A percentile compares a stretch with the other conserved stretches of the same genome.
These are phyloP conservation scores for Oxyteleia sp. DNA, from an alignment of 2,888 invertebrate genomes.

Conservation along the genomic window DNA sequence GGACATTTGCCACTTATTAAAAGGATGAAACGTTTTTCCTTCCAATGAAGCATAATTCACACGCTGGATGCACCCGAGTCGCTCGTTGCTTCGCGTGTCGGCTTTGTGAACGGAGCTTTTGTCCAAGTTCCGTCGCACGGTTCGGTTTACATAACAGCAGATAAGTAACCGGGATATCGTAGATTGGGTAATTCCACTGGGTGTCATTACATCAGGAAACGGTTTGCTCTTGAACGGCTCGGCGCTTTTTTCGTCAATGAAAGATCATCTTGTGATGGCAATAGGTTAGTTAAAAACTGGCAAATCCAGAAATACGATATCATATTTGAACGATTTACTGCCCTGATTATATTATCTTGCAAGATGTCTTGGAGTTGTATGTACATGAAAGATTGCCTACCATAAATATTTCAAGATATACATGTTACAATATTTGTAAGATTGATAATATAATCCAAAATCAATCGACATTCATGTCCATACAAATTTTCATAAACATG, in stretches of 20 bases:
- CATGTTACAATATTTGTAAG: too few relatives aligned
- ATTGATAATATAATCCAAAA: too few relatives aligned
- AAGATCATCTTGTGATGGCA: background rate
- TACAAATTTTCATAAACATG: too few relatives aligned
- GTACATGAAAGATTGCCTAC: too few relatives aligned
- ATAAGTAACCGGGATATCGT: slow-evolving; percentile 69
- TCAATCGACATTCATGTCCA: too few relatives aligned
- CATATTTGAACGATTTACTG: background rate
- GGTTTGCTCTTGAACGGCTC: slow-evolving; percentile 10
- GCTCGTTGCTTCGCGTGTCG: slow-evolving; percentile 28
- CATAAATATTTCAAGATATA: too few relatives aligned
- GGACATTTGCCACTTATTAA: slow-evolving; percentile 55
- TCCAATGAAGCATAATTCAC: slow-evolving; percentile 71
- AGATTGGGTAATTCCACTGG: slow-evolving; percentile 66
- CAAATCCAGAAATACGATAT: too few relatives aligned
- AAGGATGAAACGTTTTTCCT: slow-evolving; percentile 58
- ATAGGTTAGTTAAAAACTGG: background rate
- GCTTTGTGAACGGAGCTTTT: slow-evolving; percentile 64
- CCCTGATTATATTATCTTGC: background rate
- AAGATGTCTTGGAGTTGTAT: too few relatives aligned
- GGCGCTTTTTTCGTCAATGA: slow-evolving; percentile 1
- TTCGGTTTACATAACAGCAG: slow-evolving; percentile 78
- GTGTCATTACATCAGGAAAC: slow-evolving; percentile 44
- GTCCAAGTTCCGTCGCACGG: slow-evolving; percentile 75
- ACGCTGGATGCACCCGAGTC: slow-evolving; percentile 51